A percentile compares a stretch with the other conserved stretches of the same genome.
These are phyloP conservation scores for Griposia aprilina DNA, from an alignment of 2,888 invertebrate species.

Conservation along the genomic window DNA sequence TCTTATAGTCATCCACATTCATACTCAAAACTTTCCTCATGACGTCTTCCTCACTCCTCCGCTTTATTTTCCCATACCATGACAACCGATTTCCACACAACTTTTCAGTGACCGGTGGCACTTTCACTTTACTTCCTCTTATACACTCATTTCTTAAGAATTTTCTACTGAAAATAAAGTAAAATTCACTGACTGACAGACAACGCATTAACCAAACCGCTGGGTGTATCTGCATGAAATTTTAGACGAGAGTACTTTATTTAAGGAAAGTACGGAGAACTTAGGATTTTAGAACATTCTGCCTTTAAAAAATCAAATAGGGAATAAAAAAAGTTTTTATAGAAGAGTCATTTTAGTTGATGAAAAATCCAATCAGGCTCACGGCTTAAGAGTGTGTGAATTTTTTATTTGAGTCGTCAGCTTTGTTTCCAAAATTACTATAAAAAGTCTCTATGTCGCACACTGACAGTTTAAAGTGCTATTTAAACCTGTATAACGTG, in stretches of 20 bases:
- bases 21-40: no score
- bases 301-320: background rate
- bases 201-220: no score
- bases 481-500: slow-evolving; percentile 31
- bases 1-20: no score
- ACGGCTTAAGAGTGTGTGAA: background rate
- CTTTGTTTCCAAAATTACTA: no score
- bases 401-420: no score
- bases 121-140: no score
- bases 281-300: background rate
- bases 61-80: no score
- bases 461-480: slow-evolving; percentile 49
- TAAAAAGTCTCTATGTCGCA: slow-evolving; percentile 6
- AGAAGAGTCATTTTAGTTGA: background rate
- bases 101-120: no score
- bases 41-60: no score
- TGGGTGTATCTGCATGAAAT: background rate
- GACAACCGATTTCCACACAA: no score
- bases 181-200: background rate
- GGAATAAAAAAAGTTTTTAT: background rate
- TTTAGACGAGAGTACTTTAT: background rate
- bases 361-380: background rate
- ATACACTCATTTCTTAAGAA: background rate
- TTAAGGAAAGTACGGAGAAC: no score
- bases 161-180: background rate